Evolutionary conservation across 2,797 vertebrate genomes (phyloP), one percentile per base, ranked within the genome.

Genomic region (Microctenopoma stevenorrisi): DNA sequence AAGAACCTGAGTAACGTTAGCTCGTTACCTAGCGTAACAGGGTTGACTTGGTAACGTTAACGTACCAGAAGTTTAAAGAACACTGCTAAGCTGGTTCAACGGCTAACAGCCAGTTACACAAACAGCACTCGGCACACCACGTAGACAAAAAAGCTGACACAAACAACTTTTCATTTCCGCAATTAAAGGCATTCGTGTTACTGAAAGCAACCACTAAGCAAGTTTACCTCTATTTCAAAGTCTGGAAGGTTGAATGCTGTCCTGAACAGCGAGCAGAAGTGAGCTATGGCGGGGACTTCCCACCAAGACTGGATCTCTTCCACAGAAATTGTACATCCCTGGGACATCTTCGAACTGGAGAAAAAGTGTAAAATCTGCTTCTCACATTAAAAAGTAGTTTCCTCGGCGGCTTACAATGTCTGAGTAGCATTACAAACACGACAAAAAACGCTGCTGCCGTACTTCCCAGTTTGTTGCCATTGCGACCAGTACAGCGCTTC

Each of bases 241-340:
- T 98, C 97, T 8, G 97, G 97, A 66, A 98, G 95, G 68, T 94
- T 94, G 94, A 99, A 98, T 49, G 97, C 97, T 25, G 96, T 95
- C 93, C 97, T 96, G 93, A 99, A 99, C 72, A 99, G 94, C 35
- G 96, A 98, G 86, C 97, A 99, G 94, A 98, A 98, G 95, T 98
- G 97, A 70, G 97, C 97, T 92, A 98, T 96, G 94, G 97, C 97
- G 93, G 97, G 97, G 84, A 98, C 96, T 96, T 97, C 96, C 97
- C 97, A 99, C 96, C 97, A 98, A 59, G 95, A 97, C 93, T 96
- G 96, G 88, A 98, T 93, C 94, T 98, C 96, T 86, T 95, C 95
- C 94, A 96, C 94, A 83, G 93, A 93, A 93, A 93, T 84, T 60
- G 67, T 85, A 93, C 94, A 94, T 94, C 94, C 94, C 87, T 79